These are phyloP conservation scores for Dipodomys stephensi DNA, from an alignment of 2,113 vertebrate genomes.

Conservation along the genomic window DNA sequence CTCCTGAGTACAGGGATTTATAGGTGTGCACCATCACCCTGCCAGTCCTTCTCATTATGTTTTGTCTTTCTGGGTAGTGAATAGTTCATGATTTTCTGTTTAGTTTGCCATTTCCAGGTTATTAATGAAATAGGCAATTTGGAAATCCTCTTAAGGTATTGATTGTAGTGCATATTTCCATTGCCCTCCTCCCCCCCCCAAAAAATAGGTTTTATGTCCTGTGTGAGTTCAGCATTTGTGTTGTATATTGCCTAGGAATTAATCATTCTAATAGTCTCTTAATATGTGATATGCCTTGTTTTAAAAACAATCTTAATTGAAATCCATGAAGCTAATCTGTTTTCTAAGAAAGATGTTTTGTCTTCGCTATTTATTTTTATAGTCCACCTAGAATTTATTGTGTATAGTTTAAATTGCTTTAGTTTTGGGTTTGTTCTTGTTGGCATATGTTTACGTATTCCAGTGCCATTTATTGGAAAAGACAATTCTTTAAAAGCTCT, in stretches of 20 bases:
- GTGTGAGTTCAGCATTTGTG: not conserved
- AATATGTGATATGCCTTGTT: not conserved
- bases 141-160: not conserved
- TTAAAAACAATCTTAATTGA: not conserved
- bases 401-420: not conserved
- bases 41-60: not conserved
- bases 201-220: not conserved
- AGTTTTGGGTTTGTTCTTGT: not conserved
- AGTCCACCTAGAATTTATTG: not conserved
- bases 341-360: not conserved
- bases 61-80: not conserved
- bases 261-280: not conserved
- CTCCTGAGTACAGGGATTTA: not conserved
- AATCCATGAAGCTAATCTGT: not conserved
- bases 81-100: not conserved
- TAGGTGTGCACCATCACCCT: too few species aligned
- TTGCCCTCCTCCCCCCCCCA: not conserved
- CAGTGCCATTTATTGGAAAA: not conserved
- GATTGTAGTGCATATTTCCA: not conserved
- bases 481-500: not conserved
- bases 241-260: conserved; percentile 25
- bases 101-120: not conserved
- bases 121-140: not conserved
- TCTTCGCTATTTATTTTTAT: not conserved
- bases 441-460: not conserved